Percentiles rank a stretch among this genome's conserved stretches.
Evolutionary conservation across 2,113 vertebrate genomes (phyloP).

Genomic region (Cyprinus carpio): DNA sequence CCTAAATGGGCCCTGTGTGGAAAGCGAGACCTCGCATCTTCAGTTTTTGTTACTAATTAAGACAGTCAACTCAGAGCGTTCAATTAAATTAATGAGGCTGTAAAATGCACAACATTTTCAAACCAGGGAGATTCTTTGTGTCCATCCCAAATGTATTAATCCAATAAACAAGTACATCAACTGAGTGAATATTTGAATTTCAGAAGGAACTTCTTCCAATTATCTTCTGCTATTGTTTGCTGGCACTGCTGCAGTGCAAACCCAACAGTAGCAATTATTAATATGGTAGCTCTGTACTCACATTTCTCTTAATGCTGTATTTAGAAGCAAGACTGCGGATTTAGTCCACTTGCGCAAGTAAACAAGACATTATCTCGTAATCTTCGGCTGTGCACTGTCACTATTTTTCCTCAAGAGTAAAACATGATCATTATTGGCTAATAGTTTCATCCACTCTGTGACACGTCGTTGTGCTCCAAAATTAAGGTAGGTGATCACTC

Average conservation of each 20-base stretch:
- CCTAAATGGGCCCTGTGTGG: neutral
- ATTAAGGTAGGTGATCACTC: neutral
- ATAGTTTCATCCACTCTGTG: neutral
- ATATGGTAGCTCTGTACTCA: neutral
- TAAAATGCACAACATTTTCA: neutral
- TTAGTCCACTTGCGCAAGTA: neutral
- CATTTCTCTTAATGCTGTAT: neutral
- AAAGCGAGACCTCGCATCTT: neutral
- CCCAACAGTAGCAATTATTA: neutral
- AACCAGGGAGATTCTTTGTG: neutral
- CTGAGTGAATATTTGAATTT: neutral
- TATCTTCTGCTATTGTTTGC: neutral
- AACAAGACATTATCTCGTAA: neutral
- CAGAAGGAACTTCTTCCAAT: neutral
- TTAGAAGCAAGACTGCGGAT: neutral
- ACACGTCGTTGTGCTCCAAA: neutral
- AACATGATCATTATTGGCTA: constrained; percentile 13
- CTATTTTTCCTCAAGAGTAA: neutral
- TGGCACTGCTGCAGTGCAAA: neutral
- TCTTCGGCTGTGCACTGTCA: constrained; percentile 5
- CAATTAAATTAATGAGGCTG: neutral
- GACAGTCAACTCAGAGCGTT: neutral
- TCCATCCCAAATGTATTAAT: neutral
- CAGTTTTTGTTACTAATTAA: constrained; percentile 16
- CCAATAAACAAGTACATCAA: neutral